Percentiles rank a stretch among this genome's conserved stretches.
Conservation (phyloP, 2,113 vertebrate genomes). For the Macquaria ambigua region DNA sequence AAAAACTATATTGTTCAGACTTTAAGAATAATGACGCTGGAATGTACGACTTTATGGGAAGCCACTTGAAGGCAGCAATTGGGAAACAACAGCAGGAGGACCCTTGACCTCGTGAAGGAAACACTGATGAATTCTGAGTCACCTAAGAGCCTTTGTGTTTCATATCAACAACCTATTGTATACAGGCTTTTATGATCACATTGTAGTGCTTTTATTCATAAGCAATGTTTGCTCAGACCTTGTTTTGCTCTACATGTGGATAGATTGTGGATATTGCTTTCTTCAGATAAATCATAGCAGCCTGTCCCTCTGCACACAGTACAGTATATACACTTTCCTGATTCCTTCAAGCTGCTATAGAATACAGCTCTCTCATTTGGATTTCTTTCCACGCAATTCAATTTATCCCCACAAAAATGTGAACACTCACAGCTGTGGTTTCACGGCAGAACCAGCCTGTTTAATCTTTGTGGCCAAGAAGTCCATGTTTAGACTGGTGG, state of each 20-base stretch:
- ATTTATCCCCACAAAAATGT: constrained; percentile 32
- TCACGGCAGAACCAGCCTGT: constrained; percentile 9
- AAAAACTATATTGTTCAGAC: background rate
- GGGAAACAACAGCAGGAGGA: background rate
- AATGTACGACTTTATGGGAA: background rate
- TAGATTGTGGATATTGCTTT: no score
- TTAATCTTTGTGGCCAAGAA: constrained; percentile 9
- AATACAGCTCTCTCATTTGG: background rate
- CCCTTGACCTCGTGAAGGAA: background rate
- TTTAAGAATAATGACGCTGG: background rate
- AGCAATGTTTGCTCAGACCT: background rate
- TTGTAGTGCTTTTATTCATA: background rate
- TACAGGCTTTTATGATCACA: background rate
- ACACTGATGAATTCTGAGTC: background rate
- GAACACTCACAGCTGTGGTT: constrained; percentile 11
- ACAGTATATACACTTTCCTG: no score
- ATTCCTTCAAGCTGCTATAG: no score
- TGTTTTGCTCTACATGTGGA: no score
- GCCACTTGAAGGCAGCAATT: constrained; percentile 30
- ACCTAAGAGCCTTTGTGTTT: constrained; percentile 2
- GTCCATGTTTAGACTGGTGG: constrained; percentile 42
- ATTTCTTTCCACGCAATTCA: background rate
- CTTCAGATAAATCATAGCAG: background rate
- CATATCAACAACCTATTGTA: background rate
- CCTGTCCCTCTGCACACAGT: no score